These are phyloP conservation scores for Holothuria glaberrima DNA, from an alignment of 35 echinoderm and acorn worm species.

Conservation along the genomic window DNA sequence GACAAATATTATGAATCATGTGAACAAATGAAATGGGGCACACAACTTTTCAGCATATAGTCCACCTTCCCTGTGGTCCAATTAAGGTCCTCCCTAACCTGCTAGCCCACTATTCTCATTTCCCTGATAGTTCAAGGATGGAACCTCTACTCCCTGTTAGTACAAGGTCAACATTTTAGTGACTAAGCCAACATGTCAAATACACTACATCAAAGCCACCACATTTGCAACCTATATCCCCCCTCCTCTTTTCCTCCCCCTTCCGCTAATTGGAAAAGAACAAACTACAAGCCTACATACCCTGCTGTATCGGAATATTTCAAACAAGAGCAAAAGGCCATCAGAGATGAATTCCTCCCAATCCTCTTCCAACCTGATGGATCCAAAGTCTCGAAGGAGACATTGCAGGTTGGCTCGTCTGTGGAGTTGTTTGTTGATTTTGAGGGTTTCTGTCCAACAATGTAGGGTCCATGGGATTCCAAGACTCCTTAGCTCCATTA, in stretches of 20 bases:
- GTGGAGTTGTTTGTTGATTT: slow-evolving; percentile 79
- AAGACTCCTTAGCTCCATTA: slow-evolving; percentile 91
- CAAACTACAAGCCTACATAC: slow-evolving; percentile 7
- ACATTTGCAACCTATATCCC: background rate
- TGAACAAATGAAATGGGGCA: too few species aligned
- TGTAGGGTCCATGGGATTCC: slow-evolving; percentile 87
- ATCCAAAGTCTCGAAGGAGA: slow-evolving; percentile 86
- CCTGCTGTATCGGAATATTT: slow-evolving; percentile 91
- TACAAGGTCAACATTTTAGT: too few species aligned
- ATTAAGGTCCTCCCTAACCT: too few species aligned
- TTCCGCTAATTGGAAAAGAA: too few species aligned
- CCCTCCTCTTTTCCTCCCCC: background rate
- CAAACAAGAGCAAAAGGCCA: slow-evolving; percentile 89
- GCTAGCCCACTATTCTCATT: too few species aligned
- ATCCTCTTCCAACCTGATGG: slow-evolving; percentile 85
- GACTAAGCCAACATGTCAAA: too few species aligned
- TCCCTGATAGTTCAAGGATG: too few species aligned
- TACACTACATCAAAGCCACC: too few species aligned
- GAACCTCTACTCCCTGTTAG: too few species aligned
- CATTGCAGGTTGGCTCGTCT: slow-evolving; percentile 87
- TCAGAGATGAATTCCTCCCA: slow-evolving; percentile 84
- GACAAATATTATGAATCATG: too few species aligned
- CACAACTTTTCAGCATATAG: too few species aligned
- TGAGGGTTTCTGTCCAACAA: slow-evolving; percentile 79
- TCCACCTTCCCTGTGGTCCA: too few species aligned